Evolutionary conservation across 2,888 invertebrate genomes (phyloP), one percentile per base, ranked within the genome.

Genomic region (Watsonalla cultraria): DNA sequence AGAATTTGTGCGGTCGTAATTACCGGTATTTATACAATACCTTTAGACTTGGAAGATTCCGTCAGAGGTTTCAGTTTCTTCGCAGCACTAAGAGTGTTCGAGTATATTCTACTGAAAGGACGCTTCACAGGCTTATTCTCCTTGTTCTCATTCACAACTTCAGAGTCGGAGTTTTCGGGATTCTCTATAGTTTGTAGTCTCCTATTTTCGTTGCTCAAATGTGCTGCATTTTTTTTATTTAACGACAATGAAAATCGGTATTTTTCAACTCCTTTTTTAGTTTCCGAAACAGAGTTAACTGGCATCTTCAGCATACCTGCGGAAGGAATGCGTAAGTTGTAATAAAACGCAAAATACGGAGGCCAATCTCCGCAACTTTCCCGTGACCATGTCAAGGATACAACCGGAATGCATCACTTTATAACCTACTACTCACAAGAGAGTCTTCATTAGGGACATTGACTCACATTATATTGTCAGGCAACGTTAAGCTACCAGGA

Each of bases 291-390:
- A 80, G 84, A 85, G 73, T 89, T 88, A 83, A 88, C 85, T 88
- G 88, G 91, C 91, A 91, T 91, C 90, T 91, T 91, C 90, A 88
- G 91, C 72, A 86, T 77, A 89, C 90, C 91, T 91, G 84, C 11
- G 80, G 86, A 64, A 60, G 52, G 61, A 63, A 57, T 46, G 59
- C 53, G 49, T 54, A 57, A 56, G 56, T 50, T 56, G 60, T 49
- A 55, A 61, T 62, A 60, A 61, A 49, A 62, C 54, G 60, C 56
- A 60, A 69, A 70, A 69, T 74, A 70, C 64, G 56, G 66, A 71
- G 71, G 70, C 72, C 68, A 73, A 24, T 24, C 72, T 70, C 66
- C 60, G 62, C 65, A 78, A 82, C 79, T 83, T 84, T 81, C 82
- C 66, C 72, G 73, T 76, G 76, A 74, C 24, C 76, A 78, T 82